A percentile compares a stretch with the other conserved stretches of the same genome.
Conservation (phyloP, 1,140 invertebrate genomes). For the Anastrepha obliqua region DNA sequence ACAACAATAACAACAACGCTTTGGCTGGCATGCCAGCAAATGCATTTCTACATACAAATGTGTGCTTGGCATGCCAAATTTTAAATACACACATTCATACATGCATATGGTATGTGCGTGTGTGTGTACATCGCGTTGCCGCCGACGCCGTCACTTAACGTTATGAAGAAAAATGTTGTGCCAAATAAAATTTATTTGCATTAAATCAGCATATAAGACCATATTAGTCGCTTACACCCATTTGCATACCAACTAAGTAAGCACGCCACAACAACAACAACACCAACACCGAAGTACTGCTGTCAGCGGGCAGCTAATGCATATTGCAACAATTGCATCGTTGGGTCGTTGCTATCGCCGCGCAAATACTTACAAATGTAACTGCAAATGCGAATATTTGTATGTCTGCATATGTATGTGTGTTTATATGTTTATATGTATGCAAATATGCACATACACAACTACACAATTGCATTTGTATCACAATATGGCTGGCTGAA, state of each 20-base stretch:
- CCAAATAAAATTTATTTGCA: slow-evolving; percentile 53
- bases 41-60: background rate
- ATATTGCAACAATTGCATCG: background rate
- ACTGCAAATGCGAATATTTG: background rate
- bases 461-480: slow-evolving; percentile 12
- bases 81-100: background rate
- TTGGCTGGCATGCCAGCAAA: background rate
- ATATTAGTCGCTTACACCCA: slow-evolving; percentile 49
- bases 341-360: slow-evolving; percentile 6
- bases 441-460: background rate
- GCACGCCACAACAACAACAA: slow-evolving; percentile 6
- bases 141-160: background rate
- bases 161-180: slow-evolving; percentile 52
- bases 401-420: background rate
- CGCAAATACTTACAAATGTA: background rate
- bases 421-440: background rate
- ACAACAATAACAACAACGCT: background rate
- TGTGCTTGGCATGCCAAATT: slow-evolving; percentile 13
- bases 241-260: slow-evolving; percentile 44
- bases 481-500: background rate
- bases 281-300: background rate
- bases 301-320: background rate
- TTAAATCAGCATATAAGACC: slow-evolving; percentile 51
- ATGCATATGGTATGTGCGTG: background rate
- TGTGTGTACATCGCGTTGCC: background rate